Evolutionary conservation across 2,797 vertebrate species (phyloP).

Genomic region (Cyprinodon diabolis): DNA sequence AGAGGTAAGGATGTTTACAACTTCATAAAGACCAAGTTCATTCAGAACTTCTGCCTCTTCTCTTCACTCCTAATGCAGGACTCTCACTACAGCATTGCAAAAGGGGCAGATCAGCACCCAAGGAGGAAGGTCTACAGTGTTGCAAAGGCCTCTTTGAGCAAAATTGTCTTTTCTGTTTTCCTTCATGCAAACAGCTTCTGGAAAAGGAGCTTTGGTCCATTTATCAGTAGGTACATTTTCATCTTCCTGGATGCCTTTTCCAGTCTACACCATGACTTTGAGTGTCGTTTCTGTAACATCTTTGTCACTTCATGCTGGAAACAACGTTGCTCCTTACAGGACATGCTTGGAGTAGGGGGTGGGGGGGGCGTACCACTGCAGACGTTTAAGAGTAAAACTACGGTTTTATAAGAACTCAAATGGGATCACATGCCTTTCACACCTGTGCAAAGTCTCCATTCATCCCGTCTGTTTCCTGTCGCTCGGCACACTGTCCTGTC

Average conservation of each 20-base stretch:
- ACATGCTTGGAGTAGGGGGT: neutral
- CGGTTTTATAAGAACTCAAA: constrained; percentile 32
- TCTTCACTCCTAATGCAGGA: too few relatives aligned
- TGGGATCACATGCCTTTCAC: constrained; percentile 42
- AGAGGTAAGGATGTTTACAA: too few relatives aligned
- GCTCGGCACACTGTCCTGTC: constrained; percentile 61
- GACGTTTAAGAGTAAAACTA: constrained; percentile 6
- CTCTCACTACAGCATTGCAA: too few relatives aligned
- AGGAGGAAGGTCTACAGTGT: too few relatives aligned
- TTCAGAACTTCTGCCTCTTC: too few relatives aligned
- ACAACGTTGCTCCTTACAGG: neutral
- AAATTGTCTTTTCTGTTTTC: too few relatives aligned
- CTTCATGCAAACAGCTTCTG: too few relatives aligned
- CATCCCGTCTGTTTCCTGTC: constrained; percentile 64
- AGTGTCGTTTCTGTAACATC: too few relatives aligned
- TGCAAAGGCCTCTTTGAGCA: too few relatives aligned
- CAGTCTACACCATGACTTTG: neutral
- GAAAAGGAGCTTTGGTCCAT: too few relatives aligned
- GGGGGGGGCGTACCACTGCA: neutral
- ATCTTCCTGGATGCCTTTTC: neutral
- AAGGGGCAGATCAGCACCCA: too few relatives aligned
- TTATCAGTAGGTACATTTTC: neutral
- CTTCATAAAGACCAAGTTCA: too few relatives aligned
- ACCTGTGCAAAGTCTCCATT: constrained; percentile 71
- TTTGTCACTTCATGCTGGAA: neutral